Evolutionary conservation across 2,113 vertebrate species (phyloP).

Genomic region (Nerophis ophidion): DNA sequence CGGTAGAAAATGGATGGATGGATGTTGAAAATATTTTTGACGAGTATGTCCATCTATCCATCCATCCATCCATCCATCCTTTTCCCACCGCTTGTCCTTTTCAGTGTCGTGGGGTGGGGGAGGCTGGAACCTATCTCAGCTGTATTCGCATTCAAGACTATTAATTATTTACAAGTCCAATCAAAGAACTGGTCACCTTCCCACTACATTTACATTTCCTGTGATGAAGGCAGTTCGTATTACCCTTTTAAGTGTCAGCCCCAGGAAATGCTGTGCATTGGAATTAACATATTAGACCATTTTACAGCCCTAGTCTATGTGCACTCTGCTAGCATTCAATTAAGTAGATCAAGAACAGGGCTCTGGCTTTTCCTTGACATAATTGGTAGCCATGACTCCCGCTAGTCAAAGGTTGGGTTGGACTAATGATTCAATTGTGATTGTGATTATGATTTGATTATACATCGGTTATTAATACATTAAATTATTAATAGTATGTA

Average conservation of each 20-base stretch:
- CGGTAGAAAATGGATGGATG: no score
- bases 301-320: neutral
- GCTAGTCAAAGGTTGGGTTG: no score
- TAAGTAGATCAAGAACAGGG: neutral
- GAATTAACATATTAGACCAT: neutral
- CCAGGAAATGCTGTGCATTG: conserved; percentile 1
- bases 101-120: no score
- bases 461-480: no score
- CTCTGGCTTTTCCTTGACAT: no score
- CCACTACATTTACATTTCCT: conserved; percentile 1
- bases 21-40: neutral
- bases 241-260: neutral
- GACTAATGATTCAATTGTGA: no score
- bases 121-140: no score
- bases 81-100: no score
- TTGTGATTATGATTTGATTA: no score
- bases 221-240: neutral
- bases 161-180: neutral
- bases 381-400: neutral
- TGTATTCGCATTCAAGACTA: neutral
- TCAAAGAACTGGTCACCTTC: neutral
- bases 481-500: no score
- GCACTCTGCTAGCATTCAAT: neutral
- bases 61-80: no score
- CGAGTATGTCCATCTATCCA: no score